These are phyloP conservation scores for Drosophila funebris DNA, from an alignment of 1,140 invertebrate genomes.

Conservation along the genomic window DNA sequence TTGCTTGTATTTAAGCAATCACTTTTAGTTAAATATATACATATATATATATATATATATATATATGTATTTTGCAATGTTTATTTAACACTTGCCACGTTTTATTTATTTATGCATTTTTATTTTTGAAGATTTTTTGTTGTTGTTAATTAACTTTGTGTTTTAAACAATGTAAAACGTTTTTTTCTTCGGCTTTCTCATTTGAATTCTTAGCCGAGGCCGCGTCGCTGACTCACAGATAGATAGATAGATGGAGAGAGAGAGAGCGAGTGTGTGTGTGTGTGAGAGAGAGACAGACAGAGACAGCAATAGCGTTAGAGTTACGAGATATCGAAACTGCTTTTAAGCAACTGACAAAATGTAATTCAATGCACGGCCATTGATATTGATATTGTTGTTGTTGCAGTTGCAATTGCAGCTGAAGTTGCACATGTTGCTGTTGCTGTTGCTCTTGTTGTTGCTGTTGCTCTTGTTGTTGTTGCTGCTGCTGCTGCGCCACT, in stretches of 20 bases:
- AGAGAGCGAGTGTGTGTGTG: too few species aligned
- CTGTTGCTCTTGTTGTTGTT: conserved; percentile 14
- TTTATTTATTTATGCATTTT: conserved; percentile 17
- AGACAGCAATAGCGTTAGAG: conserved; percentile 3
- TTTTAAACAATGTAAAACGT: conserved; percentile 48
- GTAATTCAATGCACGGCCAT: conserved; percentile 31
- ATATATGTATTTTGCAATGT: conserved; percentile 32
- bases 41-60: too few species aligned
- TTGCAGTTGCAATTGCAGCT: conserved; percentile 12
- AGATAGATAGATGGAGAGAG: not conserved
- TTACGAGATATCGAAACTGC: not conserved
- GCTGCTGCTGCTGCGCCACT: conserved; percentile 7
- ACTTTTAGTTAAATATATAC: conserved; percentile 28
- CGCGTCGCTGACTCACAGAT: conserved; percentile 1
- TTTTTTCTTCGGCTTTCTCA: conserved; percentile 58
- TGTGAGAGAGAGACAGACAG: not conserved
- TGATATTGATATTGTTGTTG: conserved; percentile 13
- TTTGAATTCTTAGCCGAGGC: conserved; percentile 35
- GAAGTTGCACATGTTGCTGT: conserved; percentile 5
- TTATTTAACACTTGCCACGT: conserved; percentile 44
- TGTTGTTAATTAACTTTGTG: conserved; percentile 51
- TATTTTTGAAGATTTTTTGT: conserved; percentile 35
- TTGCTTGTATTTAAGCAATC: conserved; percentile 36
- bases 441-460: not conserved
- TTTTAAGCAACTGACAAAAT: not conserved